Percentiles rank a stretch among this genome's conserved stretches.
Conservation (phyloP, 35 echinoderm and acorn worm genomes). For the Amphiura filiformis region DNA sequence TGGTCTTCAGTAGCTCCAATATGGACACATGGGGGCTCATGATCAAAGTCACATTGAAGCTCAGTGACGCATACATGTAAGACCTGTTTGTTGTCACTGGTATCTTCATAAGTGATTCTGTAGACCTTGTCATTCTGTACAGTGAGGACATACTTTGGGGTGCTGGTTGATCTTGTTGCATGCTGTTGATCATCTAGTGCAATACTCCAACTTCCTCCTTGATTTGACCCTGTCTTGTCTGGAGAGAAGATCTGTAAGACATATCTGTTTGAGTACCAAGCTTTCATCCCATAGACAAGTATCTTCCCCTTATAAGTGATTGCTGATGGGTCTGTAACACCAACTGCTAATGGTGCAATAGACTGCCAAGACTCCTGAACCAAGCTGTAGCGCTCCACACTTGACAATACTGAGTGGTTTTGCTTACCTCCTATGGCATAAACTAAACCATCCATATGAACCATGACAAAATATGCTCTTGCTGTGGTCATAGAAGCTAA, state of each 20-base stretch:
- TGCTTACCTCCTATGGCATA: neutral
- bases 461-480: neutral
- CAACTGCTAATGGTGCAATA: no score
- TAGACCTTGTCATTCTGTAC: neutral
- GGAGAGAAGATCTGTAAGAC: neutral
- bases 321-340: no score
- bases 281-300: neutral
- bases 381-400: no score
- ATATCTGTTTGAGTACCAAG: neutral
- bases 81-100: neutral
- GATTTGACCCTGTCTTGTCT: neutral
- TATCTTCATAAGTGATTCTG: neutral
- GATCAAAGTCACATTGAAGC: neutral
- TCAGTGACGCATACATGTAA: neutral
- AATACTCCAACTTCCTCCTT: neutral
- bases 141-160: neutral
- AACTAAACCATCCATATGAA: neutral
- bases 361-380: no score
- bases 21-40: neutral
- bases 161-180: neutral
- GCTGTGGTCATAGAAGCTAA: neutral
- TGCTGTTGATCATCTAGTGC: neutral
- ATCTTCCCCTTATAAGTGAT: no score
- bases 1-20: neutral
- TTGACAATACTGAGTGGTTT: no score